phyloP scores from a whole-genome alignment of 2,888 invertebrate genomes.

The Ophioninae sp. region DNA sequence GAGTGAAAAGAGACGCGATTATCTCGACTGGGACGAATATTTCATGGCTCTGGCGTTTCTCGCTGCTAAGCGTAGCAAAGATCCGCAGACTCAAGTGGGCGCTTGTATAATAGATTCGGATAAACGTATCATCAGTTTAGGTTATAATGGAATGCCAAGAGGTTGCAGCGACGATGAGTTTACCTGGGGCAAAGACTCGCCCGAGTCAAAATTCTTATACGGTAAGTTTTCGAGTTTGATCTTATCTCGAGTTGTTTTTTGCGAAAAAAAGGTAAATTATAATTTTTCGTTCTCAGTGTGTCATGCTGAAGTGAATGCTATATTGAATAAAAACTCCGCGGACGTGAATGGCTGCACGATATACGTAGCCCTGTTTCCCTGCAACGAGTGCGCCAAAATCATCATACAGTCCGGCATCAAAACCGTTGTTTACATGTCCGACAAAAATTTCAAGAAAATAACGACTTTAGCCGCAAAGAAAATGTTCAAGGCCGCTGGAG shows the following conservation, averaged over 20 bases:
- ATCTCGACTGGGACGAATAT: constrained; percentile 95
- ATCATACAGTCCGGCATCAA: constrained; percentile 96
- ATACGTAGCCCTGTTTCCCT: constrained; percentile 96
- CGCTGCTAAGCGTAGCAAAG: constrained; percentile 96
- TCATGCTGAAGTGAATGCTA: constrained; percentile 99
- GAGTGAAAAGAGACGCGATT: constrained; percentile 84
- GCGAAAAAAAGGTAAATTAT: background rate
- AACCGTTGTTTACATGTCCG: constrained; percentile 90
- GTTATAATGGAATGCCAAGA: constrained; percentile 98
- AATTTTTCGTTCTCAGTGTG: constrained; percentile 86
- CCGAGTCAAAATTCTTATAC: constrained; percentile 86
- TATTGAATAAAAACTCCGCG: constrained; percentile 92
- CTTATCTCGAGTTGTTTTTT: background rate
- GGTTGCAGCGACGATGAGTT: constrained; percentile 94
- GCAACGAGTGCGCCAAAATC: constrained; percentile 98
- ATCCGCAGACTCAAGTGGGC: constrained; percentile 96
- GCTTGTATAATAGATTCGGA: constrained; percentile 95
- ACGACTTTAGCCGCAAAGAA: constrained; percentile 88
- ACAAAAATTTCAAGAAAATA: constrained; percentile 88
- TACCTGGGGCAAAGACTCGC: constrained; percentile 91
- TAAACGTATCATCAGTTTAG: constrained; percentile 94
- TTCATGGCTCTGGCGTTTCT: constrained; percentile 97
- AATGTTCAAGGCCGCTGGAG: constrained; percentile 91
- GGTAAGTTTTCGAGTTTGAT: constrained; percentile 82
- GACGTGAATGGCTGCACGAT: constrained; percentile 91